Percentiles rank a stretch among this genome's conserved stretches.
phyloP scores from a whole-genome alignment of 2,888 invertebrate species.

The Sylvicola cinctus region DNA sequence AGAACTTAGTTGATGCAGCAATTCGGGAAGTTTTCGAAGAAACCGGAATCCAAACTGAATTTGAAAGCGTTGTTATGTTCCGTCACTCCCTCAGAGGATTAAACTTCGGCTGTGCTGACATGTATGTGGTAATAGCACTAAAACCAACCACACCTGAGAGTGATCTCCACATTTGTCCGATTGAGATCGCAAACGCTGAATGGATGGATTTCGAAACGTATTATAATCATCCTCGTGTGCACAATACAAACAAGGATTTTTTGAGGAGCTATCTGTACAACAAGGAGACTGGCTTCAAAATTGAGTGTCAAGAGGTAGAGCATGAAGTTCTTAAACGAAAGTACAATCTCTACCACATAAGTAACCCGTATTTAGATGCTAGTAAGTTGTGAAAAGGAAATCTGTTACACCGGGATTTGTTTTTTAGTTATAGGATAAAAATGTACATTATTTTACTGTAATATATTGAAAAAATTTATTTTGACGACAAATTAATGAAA shows the following conservation, averaged over 20 bases:
- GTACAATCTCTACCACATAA: slow-evolving; percentile 15
- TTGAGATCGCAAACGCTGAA: slow-evolving; percentile 54
- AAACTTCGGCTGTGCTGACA: slow-evolving; percentile 66
- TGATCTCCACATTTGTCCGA: slow-evolving; percentile 47
- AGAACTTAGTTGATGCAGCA: slow-evolving; percentile 63
- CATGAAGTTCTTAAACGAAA: slow-evolving; percentile 20
- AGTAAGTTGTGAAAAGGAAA: no score
- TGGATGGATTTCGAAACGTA: slow-evolving; percentile 72
- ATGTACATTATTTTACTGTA: no score
- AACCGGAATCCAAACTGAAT: slow-evolving; percentile 60
- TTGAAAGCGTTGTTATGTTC: slow-evolving; percentile 52
- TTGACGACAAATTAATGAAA: no score
- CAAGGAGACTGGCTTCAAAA: slow-evolving; percentile 34
- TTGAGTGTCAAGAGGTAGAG: slow-evolving; percentile 31
- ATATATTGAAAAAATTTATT: no score
- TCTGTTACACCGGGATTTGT: no score
- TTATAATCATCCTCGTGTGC: slow-evolving; percentile 45
- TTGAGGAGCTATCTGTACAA: slow-evolving; percentile 44
- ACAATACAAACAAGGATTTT: slow-evolving; percentile 47
- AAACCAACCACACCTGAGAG: slow-evolving; percentile 36
- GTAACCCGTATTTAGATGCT: no score
- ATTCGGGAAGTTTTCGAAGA: slow-evolving; percentile 78
- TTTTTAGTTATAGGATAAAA: no score
- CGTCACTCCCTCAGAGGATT: slow-evolving; percentile 52
- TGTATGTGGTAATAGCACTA: slow-evolving; percentile 60